Evolutionary conservation across 2,888 invertebrate genomes (phyloP), one percentile per base, ranked within the genome.

Genomic region (Spilarctia lutea): DNA sequence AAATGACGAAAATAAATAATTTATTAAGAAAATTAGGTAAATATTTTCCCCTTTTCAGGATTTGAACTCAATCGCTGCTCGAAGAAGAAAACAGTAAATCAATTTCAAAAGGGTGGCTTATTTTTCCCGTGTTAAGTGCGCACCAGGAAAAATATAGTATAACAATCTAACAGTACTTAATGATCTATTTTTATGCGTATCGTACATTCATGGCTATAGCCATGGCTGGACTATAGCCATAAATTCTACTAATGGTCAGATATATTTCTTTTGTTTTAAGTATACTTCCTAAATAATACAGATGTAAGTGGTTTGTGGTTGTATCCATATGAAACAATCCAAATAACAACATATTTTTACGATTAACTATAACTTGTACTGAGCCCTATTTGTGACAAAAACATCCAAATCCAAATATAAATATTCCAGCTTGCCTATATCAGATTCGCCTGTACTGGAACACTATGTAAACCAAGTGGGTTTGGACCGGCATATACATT

Each of bases 21-120:
- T 88, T 86, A 84, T 85, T 83, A 88, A 81, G 84, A 74, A 87
- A 88, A 89, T 89, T 89, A 85, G 79, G 87, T 83, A 87, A 89
- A 89, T 88, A 89, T 89, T 89, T 87, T 89, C 80, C 80, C 75
- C 81, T 80, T 83, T 83, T 79, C 75, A 79, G 72, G 79, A 84
- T 82, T 81, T 69, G 68, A 77, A 83, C 73, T 78, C 74, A 71
- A 85, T 85, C 65, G 75, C 24, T 73, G 72, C 75, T 74, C 63
- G 45, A 20, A 60, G 67, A 67, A 7, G 3, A 67, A 76, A 0
- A 20, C 82, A 85, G 85, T 68, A 84, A 75, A 75, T 33, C 82
- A 39, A 76, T 48, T 80, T 27, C 79, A 80, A 75, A 82, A 83
- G 75, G 63, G 69, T 71, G 72, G 65, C 66, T 72, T 70, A 70